phyloP scores from a whole-genome alignment of 1,140 invertebrate genomes.

The Plutomurus gul region DNA sequence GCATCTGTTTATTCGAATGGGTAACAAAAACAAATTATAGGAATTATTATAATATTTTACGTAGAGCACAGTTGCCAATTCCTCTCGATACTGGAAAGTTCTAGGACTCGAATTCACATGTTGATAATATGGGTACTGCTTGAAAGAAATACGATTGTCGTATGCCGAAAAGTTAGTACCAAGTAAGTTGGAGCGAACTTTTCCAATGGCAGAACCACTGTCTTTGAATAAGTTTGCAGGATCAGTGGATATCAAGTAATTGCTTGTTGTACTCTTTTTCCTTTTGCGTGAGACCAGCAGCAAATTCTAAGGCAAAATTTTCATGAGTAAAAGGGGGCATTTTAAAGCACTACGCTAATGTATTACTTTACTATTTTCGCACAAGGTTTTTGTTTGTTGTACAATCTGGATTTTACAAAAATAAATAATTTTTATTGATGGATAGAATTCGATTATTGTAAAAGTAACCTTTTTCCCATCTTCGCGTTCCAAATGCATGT shows the following conservation, averaged over 20 bases:
- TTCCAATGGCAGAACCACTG: slow-evolving; percentile 89
- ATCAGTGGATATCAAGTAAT: slow-evolving; percentile 97
- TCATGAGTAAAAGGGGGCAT: too few species aligned
- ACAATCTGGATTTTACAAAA: too few species aligned
- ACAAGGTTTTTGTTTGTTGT: too few species aligned
- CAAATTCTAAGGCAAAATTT: not conserved
- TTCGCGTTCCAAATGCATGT: slow-evolving; percentile 91
- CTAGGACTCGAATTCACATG: slow-evolving; percentile 55
- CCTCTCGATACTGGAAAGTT: slow-evolving; percentile 69
- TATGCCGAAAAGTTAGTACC: slow-evolving; percentile 97
- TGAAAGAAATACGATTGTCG: slow-evolving; percentile 81
- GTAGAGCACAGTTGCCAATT: slow-evolving; percentile 91
- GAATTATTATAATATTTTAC: slow-evolving; percentile 61
- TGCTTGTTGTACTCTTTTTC: slow-evolving; percentile 96
- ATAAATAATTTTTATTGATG: not conserved
- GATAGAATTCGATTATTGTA: slow-evolving; percentile 33
- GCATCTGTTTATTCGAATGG: not conserved
- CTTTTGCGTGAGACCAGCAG: slow-evolving; percentile 79
- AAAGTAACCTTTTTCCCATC: slow-evolving; percentile 83
- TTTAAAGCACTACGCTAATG: too few species aligned
- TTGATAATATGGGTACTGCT: slow-evolving; percentile 23
- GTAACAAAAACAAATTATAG: not conserved
- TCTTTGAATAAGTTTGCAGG: slow-evolving; percentile 92
- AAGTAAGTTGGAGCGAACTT: slow-evolving; percentile 93
- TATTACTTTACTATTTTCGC: too few species aligned